phyloP scores from a whole-genome alignment of 2,797 vertebrate genomes.

The Mareca penelope region DNA sequence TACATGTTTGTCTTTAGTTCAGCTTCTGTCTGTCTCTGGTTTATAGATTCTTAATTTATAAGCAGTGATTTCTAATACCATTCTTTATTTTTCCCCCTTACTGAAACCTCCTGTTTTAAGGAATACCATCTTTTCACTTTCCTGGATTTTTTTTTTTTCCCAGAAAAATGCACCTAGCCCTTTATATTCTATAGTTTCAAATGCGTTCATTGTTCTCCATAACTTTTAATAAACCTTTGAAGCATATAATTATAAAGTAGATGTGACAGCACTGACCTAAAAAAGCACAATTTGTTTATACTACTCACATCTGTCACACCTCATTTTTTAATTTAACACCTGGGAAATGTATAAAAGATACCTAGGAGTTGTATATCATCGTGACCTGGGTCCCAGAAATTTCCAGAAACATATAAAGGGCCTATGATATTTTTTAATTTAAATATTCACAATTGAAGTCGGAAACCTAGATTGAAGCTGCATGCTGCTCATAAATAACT shows the following conservation, averaged over 20 bases:
- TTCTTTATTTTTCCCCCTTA: not conserved
- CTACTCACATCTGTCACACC: slow-evolving; percentile 68
- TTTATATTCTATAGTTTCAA: slow-evolving; percentile 65
- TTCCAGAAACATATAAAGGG: slow-evolving; percentile 58
- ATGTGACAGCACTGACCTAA: slow-evolving; percentile 82
- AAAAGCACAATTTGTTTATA: slow-evolving; percentile 67
- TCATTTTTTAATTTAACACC: slow-evolving; percentile 80
- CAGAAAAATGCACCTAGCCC: slow-evolving; percentile 8
- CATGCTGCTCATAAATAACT: not conserved
- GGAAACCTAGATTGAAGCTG: not conserved
- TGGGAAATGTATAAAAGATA: slow-evolving; percentile 83
- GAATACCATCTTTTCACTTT: not conserved
- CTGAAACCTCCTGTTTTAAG: not conserved
- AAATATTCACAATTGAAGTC: not conserved
- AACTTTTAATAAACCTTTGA: slow-evolving; percentile 80
- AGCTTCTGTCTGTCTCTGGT: not conserved
- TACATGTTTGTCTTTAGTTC: not conserved
- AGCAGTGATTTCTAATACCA: not conserved
- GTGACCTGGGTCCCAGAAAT: slow-evolving; percentile 71
- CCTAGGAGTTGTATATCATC: slow-evolving; percentile 82
- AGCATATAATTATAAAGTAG: slow-evolving; percentile 85
- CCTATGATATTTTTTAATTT: slow-evolving; percentile 52
- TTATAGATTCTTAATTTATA: not conserved
- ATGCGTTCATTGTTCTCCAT: slow-evolving; percentile 69
- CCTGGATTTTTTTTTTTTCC: not conserved